phyloP scores from a whole-genome alignment of 2,797 vertebrate genomes.

The Diglossa cyanea region DNA sequence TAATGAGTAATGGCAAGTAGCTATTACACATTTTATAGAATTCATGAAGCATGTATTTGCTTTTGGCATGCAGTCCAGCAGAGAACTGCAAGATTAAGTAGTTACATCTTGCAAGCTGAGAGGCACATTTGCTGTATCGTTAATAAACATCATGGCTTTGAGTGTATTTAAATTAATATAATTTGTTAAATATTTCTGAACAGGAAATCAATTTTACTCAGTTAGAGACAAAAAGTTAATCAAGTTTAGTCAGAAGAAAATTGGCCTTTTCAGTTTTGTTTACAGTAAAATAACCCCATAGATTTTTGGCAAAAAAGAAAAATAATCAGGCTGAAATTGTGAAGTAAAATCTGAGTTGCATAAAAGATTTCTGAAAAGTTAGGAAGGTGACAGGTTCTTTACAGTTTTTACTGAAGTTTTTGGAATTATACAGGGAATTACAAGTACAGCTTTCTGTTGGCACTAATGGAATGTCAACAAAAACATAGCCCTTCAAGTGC shows the following conservation, averaged over 20 bases:
- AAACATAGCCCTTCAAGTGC: not conserved
- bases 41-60: not conserved
- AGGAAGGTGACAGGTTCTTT: not conserved
- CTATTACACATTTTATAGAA: not conserved
- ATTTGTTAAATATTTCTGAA: conserved; percentile 42
- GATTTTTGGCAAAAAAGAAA: not conserved
- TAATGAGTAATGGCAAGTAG: not conserved
- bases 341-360: not conserved
- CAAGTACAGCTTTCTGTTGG: not conserved
- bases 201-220: conserved; percentile 40
- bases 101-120: not conserved
- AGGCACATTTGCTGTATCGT: not conserved
- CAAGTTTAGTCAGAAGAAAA: conserved; percentile 38
- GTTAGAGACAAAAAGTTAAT: conserved; percentile 46
- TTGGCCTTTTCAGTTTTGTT: conserved; percentile 19
- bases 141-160: conserved; percentile 36
- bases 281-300: not conserved
- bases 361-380: conserved; percentile 5
- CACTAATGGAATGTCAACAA: conserved; percentile 31
- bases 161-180: conserved; percentile 51
- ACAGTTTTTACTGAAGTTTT: conserved; percentile 16
- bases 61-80: not conserved
- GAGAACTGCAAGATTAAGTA: not conserved
- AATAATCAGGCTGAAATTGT: not conserved
- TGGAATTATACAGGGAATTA: not conserved